phyloP scores from a whole-genome alignment of 2,888 invertebrate species.

The Nomada flava region DNA sequence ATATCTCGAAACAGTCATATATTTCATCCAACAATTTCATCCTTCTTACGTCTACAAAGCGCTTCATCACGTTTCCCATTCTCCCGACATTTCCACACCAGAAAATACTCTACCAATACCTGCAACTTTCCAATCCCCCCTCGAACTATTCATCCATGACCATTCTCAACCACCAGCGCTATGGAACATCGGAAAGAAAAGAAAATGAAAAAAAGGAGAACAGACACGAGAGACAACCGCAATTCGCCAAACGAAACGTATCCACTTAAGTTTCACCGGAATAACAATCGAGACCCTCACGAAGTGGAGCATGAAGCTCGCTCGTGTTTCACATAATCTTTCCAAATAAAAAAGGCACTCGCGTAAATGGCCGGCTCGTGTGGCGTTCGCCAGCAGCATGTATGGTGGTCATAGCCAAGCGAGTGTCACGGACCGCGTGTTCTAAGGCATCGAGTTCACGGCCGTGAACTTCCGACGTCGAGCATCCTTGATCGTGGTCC shows the following conservation, averaged over 20 bases:
- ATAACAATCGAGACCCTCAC: conserved; percentile 6
- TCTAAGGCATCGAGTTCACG: conserved; percentile 29
- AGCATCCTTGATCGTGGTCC: conserved; percentile 52
- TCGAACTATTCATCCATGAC: conserved; percentile 6
- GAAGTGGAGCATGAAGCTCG: conserved; percentile 14
- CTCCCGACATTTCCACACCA: background rate
- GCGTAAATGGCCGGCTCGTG: background rate
- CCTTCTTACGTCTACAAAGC: background rate
- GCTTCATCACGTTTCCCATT: background rate
- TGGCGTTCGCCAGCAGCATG: background rate
- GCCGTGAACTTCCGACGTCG: conserved; percentile 51
- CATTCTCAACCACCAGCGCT: background rate
- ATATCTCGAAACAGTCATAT: too few relatives aligned
- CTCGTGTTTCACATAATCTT: conserved; percentile 1
- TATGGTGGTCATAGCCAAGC: background rate
- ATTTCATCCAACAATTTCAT: too few relatives aligned
- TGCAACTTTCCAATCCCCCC: conserved; percentile 2
- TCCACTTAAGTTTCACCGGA: conserved; percentile 15
- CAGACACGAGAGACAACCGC: background rate
- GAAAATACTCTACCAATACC: background rate
- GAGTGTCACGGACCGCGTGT: background rate
- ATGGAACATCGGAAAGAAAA: too few relatives aligned
- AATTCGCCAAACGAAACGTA: background rate
- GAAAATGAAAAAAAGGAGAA: background rate
- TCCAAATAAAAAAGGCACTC: background rate